Base-by-base conservation (phyloP, 1,140 invertebrate genomes). In the Drosophila tani region DNA sequence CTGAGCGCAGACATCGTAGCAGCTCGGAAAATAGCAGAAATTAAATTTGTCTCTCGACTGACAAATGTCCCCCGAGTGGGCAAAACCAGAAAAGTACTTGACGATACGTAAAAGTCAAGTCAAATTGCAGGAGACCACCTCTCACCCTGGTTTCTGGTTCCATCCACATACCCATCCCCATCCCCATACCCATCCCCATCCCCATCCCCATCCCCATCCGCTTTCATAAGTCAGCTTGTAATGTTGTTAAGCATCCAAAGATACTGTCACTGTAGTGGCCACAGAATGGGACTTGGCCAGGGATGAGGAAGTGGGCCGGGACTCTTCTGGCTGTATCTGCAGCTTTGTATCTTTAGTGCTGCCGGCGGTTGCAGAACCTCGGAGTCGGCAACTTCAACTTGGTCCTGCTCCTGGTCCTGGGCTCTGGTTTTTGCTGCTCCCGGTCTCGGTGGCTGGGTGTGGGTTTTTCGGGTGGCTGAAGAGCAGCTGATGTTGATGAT, bases 31-130 rank as follows among this genome's bases (percentile, higher is more conserved):
- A 74, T 78, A 57, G 83, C 75, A 82, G 86, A 91, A 90, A 92
- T 92, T 92, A 92, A 92, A 92, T 92, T 91, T 90, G 91, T 91
- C 91, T 91, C 86, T 87, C 88, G 83, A 91, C 91, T 92, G 82
- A 92, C 84, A 91, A 92, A 92, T 92, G 91, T 92, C 91, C 83
- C 91, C 83, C 83, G 90, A 91, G 85, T 82, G 91, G 82, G 75
- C 68, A 79, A 84, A 90, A 91, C 79, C 84, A 91, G 83, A 92
- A 91, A 87, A 86, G 82, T 91, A 91, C 88, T 91, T 91, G 88
- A 91, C 88, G 88, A 91, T 91, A 91, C 87, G 81, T 88, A 91
- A 91, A 91, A 91, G 88, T 91, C 88, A 91, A 91, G 87, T 91
- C 88, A 87, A 91, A 87, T 84, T 91, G 81, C 81, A 91, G 58